phyloP scores from a whole-genome alignment of 2,888 invertebrate species.

The Adela reaumurella region DNA sequence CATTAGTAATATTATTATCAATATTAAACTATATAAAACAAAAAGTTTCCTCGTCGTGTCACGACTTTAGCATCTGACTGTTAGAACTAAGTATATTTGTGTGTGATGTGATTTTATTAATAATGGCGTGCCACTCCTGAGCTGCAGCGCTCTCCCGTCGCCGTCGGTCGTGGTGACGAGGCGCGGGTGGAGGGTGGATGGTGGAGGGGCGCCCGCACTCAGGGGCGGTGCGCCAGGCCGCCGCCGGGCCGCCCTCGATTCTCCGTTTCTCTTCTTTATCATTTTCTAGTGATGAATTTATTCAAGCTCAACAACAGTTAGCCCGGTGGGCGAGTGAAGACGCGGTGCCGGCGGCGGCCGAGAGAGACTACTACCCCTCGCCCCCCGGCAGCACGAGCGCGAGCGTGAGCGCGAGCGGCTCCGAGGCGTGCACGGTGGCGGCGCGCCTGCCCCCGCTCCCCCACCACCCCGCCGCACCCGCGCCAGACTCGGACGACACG shows the following conservation, averaged over 20 bases:
- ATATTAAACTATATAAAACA: too few relatives aligned
- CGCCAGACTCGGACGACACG: slow-evolving; percentile 22
- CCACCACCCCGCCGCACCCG: slow-evolving; percentile 44
- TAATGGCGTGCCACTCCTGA: too few relatives aligned
- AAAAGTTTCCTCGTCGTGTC: too few relatives aligned
- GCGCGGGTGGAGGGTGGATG: background rate
- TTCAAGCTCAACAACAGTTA: slow-evolving; percentile 95
- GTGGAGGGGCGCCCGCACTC: background rate
- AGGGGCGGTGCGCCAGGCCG: slow-evolving; percentile 12
- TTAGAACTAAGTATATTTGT: slow-evolving; percentile 1
- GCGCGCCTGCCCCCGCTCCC: slow-evolving; percentile 50
- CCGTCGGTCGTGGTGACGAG: background rate
- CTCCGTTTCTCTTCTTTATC: slow-evolving; percentile 75
- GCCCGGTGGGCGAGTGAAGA: slow-evolving; percentile 94
- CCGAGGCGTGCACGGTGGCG: slow-evolving; percentile 32
- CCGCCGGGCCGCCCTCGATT: slow-evolving; percentile 31
- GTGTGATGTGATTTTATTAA: background rate
- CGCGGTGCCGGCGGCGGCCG: slow-evolving; percentile 58
- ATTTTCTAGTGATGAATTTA: slow-evolving; percentile 96
- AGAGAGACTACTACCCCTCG: slow-evolving; percentile 28
- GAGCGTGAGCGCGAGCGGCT: slow-evolving; percentile 15
- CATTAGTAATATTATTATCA: too few relatives aligned
- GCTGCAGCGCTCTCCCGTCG: too few relatives aligned
- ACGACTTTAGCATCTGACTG: background rate
- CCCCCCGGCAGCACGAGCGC: slow-evolving; percentile 56